These are phyloP conservation scores for Lycorma delicatula DNA, from an alignment of 1,140 invertebrate species.

Conservation along the genomic window DNA sequence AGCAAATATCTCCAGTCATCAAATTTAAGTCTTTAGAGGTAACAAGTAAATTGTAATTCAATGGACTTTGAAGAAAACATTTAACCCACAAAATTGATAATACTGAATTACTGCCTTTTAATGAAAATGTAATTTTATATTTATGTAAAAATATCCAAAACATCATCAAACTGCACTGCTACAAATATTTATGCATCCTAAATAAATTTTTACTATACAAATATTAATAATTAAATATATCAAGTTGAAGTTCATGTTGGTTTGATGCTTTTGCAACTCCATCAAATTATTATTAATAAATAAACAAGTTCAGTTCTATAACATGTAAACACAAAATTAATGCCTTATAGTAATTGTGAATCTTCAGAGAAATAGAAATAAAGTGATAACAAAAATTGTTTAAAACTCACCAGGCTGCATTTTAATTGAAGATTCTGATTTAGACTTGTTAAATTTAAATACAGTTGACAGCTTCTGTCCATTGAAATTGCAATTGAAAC, in stretches of 20 bases:
- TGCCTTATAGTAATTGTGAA: background rate
- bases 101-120: too few species aligned
- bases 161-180: too few species aligned
- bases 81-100: too few species aligned
- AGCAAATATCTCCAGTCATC: too few species aligned
- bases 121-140: too few species aligned
- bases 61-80: too few species aligned
- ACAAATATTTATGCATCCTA: too few species aligned
- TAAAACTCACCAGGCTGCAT: background rate
- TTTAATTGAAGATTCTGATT: background rate
- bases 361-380: background rate
- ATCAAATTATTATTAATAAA: background rate
- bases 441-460: background rate
- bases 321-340: background rate
- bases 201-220: background rate
- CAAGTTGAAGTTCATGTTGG: background rate
- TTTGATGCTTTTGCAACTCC: background rate
- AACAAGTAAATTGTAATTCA: too few species aligned
- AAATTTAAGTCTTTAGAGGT: too few species aligned
- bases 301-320: background rate
- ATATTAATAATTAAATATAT: background rate
- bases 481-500: background rate
- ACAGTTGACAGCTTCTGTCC: background rate
- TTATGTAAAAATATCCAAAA: too few species aligned
- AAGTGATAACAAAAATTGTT: background rate